phyloP scores from a whole-genome alignment of 2,888 invertebrate species.

The Exocentrus adspersus region DNA sequence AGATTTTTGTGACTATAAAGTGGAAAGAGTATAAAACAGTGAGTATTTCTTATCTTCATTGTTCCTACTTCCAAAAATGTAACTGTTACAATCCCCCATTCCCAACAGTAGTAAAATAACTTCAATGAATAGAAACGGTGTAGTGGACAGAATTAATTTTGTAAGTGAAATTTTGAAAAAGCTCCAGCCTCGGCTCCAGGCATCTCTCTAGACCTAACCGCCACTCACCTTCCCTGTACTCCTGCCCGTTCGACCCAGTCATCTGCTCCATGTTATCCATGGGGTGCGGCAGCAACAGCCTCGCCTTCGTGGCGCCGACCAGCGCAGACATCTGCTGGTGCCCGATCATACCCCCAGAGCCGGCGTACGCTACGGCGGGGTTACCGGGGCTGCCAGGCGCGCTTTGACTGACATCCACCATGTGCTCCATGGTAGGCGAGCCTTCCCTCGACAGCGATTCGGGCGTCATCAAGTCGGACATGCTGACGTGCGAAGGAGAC shows the following conservation, averaged over 20 bases:
- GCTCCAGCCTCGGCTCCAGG: no score
- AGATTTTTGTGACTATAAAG: no score
- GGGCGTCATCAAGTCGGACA: constrained; percentile 85
- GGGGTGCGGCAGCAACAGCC: constrained; percentile 68
- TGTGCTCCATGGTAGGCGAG: constrained; percentile 86
- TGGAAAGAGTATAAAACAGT: no score
- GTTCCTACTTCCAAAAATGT: no score
- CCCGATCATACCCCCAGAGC: constrained; percentile 62
- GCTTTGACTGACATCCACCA: constrained; percentile 61
- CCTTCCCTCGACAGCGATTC: constrained; percentile 90
- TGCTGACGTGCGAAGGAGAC: constrained; percentile 91
- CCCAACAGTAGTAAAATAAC: no score
- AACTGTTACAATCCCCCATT: no score
- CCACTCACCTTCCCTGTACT: constrained; percentile 59
- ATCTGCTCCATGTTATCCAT: constrained; percentile 68
- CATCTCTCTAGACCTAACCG: no score
- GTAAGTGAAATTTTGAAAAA: no score
- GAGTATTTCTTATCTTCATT: no score
- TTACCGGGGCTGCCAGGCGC: constrained; percentile 70
- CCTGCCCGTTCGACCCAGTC: constrained; percentile 57
- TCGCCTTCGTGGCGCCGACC: constrained; percentile 64
- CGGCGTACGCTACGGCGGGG: constrained; percentile 61
- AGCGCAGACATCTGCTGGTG: constrained; percentile 65
- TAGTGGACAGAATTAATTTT: no score
- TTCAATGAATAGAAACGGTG: no score